Conservation (phyloP, 2,797 vertebrate genomes). For the Sphaeramia orbicularis region DNA sequence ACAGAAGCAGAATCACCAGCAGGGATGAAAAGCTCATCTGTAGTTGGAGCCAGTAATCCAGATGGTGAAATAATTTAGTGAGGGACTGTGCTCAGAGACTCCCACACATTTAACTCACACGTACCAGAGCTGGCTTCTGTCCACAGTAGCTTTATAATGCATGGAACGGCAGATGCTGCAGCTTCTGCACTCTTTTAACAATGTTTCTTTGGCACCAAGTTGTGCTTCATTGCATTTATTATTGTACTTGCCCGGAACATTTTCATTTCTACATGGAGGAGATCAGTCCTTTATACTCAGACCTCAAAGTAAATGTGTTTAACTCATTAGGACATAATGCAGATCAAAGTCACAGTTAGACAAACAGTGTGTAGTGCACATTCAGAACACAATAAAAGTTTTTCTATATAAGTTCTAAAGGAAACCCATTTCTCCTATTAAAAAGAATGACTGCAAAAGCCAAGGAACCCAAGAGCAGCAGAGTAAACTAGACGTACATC, state of each 20-base stretch:
- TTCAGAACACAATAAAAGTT: no score
- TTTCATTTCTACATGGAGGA: neutral
- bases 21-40: conserved; percentile 11
- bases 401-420: no score
- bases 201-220: neutral
- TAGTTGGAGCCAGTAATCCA: conserved; percentile 29
- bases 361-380: no score
- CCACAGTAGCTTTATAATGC: conserved; percentile 6
- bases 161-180: conserved; percentile 33
- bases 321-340: no score
- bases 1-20: conserved; percentile 3
- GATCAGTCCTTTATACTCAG: neutral
- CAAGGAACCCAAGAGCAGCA: no score
- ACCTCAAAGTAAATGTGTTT: no score
- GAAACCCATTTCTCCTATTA: no score
- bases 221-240: conserved; percentile 1
- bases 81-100: conserved; percentile 23
- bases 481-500: no score
- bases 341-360: no score
- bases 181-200: conserved; percentile 5
- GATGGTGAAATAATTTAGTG: conserved; percentile 40
- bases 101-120: conserved; percentile 28
- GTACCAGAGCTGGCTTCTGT: conserved; percentile 16
- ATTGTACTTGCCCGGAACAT: neutral
- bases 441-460: no score